A percentile compares a stretch with the other conserved stretches of the same genome.
These are phyloP conservation scores for Heliconius hewitsoni DNA, from an alignment of 1,140 invertebrate genomes.

Conservation along the genomic window DNA sequence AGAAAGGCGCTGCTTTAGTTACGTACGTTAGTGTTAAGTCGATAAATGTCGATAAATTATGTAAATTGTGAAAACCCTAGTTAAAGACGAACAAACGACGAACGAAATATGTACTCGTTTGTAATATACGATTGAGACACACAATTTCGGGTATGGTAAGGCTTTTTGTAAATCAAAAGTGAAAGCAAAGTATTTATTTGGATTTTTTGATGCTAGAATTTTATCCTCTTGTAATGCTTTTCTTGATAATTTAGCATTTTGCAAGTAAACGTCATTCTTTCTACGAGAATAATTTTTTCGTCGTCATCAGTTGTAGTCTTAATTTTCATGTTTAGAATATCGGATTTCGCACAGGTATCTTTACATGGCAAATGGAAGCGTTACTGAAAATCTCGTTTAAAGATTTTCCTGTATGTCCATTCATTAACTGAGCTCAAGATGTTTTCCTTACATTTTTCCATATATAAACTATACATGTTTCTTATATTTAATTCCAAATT, in stretches of 20 bases:
- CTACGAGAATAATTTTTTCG: not conserved
- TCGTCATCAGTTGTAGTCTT: not conserved
- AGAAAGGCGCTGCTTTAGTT: too few relatives aligned
- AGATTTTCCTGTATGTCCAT: not conserved
- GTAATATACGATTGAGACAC: not conserved
- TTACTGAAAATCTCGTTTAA: not conserved
- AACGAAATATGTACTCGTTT: too few relatives aligned
- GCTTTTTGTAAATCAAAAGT: conserved; percentile 8
- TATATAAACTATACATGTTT: too few relatives aligned
- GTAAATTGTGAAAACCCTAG: not conserved
- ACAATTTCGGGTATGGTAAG: conserved; percentile 1
- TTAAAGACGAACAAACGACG: not conserved
- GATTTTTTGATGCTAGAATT: not conserved
- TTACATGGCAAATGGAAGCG: not conserved
- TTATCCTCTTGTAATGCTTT: not conserved
- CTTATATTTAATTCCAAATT: too few relatives aligned
- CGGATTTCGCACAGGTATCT: not conserved
- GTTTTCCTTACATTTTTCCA: too few relatives aligned
- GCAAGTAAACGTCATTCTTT: not conserved
- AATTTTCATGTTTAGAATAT: not conserved
- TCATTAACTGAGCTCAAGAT: too few relatives aligned
- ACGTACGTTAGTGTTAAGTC: too few relatives aligned
- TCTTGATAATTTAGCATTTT: conserved; percentile 2
- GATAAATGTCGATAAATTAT: too few relatives aligned
- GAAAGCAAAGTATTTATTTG: not conserved